Base-by-base conservation (phyloP, 2,797 vertebrate species). In the Pseudomugil gertrudae region DNA sequence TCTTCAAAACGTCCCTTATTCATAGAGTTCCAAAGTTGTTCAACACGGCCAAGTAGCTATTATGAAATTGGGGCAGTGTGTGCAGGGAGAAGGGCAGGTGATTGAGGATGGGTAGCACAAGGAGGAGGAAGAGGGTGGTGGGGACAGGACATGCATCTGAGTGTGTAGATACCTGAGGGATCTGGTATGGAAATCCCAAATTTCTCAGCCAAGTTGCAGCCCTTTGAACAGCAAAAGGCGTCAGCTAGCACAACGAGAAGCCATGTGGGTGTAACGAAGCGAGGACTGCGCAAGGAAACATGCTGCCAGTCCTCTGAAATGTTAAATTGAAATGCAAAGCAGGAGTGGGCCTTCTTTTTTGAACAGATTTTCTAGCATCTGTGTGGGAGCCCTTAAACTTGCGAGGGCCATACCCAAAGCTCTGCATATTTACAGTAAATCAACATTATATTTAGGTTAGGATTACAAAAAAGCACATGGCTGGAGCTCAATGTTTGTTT, bases 321-420 rank as follows among this genome's bases (percentile, higher is more conserved):
- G 91, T 91, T 92, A 93, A 94, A 94, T 92, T 90, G 92, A 94
- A 92, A 94, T 93, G 93, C 92, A 93, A 93, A 93, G 87, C 87
- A 91, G 91, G 89, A 91, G 87, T 84, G 83, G 90, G 81, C 83
- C 84, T 88, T 80, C 84, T 87, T 92, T 83, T 91, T 92, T 84
- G 80, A 91, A 85, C 92, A 93, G 92, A 93, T 92, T 93, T 91
- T 75, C 80, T 87, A 84, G 92, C 92, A 93, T 92, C 90, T 94
- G 90, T 94, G 89, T 91, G 87, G 88, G 90, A 94, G 90, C 81
- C 79, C 84, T 85, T 82, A 86, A 87, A 89, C 84, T 90, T 83
- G 56, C 68, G 84, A 67, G 84, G 86, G 84, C 89, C 90, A 86
- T 84, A 92, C 76, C 65, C 82, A 88, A 80, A 87, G 83, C 80